Conservation (phyloP, 2,888 invertebrate genomes). For the Azorinus chamasolen region DNA sequence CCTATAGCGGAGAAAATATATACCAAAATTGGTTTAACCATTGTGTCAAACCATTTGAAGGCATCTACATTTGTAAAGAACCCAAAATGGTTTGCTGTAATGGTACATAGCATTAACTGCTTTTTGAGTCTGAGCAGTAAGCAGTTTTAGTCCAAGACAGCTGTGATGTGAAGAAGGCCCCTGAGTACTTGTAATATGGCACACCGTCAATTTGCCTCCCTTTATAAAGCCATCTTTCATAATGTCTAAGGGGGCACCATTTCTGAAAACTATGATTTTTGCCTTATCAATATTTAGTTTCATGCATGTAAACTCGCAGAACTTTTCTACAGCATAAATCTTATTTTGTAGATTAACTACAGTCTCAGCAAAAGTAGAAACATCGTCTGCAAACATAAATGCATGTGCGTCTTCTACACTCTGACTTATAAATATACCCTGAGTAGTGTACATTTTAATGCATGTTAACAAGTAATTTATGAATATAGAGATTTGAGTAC, state of each 20-base stretch:
- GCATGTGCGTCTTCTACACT: no score
- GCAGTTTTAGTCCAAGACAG: background rate
- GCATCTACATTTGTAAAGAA: background rate
- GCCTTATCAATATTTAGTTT: no score
- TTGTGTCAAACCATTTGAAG: no score
- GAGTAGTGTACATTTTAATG: no score
- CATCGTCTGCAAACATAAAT: no score
- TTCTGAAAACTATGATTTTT: no score
- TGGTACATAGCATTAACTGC: no score
- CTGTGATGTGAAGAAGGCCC: no score
- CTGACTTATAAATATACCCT: no score
- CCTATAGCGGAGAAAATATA: conserved; percentile 2
- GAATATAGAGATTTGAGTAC: conserved; percentile 14
- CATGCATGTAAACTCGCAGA: conserved; percentile 14
- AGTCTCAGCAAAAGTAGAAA: no score
- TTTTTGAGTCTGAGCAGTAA: no score
- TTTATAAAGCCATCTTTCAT: conserved; percentile 1
- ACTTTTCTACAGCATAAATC: conserved; percentile 3
- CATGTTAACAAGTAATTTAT: conserved; percentile 15
- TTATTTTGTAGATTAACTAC: no score
- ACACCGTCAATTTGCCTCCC: background rate
- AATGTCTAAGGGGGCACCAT: background rate
- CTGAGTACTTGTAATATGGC: conserved; percentile 4
- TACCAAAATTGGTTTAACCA: conserved; percentile 4
- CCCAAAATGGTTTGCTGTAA: background rate